Conservation (phyloP, 2,888 invertebrate genomes). For the Pandemis cinnamomeana region DNA sequence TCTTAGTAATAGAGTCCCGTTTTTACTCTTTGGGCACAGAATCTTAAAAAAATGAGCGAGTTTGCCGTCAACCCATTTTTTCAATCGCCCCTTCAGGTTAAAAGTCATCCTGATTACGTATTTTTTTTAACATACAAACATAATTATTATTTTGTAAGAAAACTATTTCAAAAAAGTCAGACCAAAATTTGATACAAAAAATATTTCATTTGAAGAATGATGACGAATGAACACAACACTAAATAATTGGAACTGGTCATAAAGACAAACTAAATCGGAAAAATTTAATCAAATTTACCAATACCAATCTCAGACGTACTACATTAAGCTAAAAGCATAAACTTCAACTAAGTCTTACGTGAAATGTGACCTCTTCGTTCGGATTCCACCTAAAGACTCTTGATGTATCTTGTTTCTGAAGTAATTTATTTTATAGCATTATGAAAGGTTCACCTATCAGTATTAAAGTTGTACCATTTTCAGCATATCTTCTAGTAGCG, state of each 20-base stretch:
- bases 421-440: not conserved
- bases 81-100: no score
- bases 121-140: no score
- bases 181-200: no score
- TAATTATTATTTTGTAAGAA: no score
- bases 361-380: conserved; percentile 6
- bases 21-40: no score
- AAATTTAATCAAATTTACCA: not conserved
- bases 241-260: not conserved
- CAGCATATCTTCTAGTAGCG: not conserved
- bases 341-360: not conserved
- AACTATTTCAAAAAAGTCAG: no score
- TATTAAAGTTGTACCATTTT: not conserved
- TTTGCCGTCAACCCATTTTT: no score
- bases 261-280: not conserved
- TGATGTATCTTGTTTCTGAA: conserved; percentile 4
- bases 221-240: no score
- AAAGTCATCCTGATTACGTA: no score
- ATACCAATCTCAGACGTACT: not conserved
- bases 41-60: no score
- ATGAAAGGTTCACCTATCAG: conserved; percentile 2
- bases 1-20: no score
- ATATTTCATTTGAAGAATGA: no score
- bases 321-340: conserved; percentile 8
- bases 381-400: conserved; percentile 7